Evolutionary conservation across 2,113 vertebrate species (phyloP), one percentile per base, ranked within the genome.

Genomic region (Podocnemis expansa): DNA sequence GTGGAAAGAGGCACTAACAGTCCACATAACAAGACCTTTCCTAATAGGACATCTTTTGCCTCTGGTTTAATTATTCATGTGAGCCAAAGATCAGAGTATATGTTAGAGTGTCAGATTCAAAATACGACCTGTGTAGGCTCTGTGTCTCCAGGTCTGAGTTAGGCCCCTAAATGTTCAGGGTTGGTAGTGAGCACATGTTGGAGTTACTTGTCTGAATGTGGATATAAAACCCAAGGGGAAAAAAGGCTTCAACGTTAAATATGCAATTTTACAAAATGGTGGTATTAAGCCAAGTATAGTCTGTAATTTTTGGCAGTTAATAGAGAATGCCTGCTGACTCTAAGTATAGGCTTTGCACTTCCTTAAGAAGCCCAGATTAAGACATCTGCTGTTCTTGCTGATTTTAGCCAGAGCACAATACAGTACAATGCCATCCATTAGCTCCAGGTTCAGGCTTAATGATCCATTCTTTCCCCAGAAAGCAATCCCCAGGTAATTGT

Each of bases 71-170:
- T 78, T 7, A 19, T 82, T 1, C 82, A 60, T 73, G 1, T 31
- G 58, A 80, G 58, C 52, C 2, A 7, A 31, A 5, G 56, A 27
- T 2, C 9, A 0, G 1, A 0, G 1, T 78, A 4, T 43, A 29
- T 43, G 24, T 75, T 25, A 38, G 24, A 25, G 38, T 75, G 70
- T 38, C 34, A 75, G 22, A 43, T 27, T 75, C n/a, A 41, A 43
- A 75, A 41, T 22, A 25, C 43, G n/a, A 70, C 8, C 34, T 70
- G n/a, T 5, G 17, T 70, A 21, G n/a, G n/a, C 17, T 70, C n/a
- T 38, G 19, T 21, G 5, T 70, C 63, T 11, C 38, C 38, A 41
- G 19, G 38, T 22, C 19, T 21, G n/a, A 73, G n/a, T 8, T 41
- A 22, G 38, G 38, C 67, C 67, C n/a, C 16, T 24, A 4, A 9